Evolutionary conservation across 2,888 invertebrate species (phyloP).

Genomic region (Eristalis tenax): DNA sequence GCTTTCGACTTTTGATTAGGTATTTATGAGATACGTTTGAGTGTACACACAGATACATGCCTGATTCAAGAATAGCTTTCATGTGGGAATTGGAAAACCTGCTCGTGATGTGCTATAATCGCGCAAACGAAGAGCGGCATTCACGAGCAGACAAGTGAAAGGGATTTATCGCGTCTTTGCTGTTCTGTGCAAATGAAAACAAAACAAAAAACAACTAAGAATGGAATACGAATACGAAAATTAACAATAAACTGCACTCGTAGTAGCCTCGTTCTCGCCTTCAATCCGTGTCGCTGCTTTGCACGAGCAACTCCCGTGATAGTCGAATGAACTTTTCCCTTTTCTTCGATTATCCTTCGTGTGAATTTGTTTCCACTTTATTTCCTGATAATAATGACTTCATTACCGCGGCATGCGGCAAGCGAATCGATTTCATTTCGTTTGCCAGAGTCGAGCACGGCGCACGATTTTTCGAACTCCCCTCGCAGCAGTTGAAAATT

Average conservation of each 20-base stretch:
- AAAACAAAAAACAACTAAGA: background rate
- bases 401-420: conserved; percentile 67
- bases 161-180: conserved; percentile 27
- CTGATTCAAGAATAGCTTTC: conserved; percentile 2
- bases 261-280: background rate
- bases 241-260: conserved; percentile 35
- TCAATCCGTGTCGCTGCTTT: conserved; percentile 1
- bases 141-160: conserved; percentile 38
- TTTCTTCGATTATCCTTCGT: conserved; percentile 61
- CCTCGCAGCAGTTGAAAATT: conserved; percentile 29
- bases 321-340: conserved; percentile 32
- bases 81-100: conserved; percentile 39
- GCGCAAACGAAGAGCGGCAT: conserved; percentile 5
- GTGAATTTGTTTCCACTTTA: conserved; percentile 71
- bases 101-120: conserved; percentile 35
- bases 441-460: conserved; percentile 3
- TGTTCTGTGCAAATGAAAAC: background rate
- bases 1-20: conserved; percentile 49
- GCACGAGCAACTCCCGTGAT: background rate
- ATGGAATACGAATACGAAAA: conserved; percentile 24
- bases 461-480: background rate
- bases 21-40: conserved; percentile 45
- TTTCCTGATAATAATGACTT: conserved; percentile 72
- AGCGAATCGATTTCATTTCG: conserved; percentile 65
- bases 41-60: background rate